phyloP scores from a whole-genome alignment of 2,797 vertebrate species.

The Anas capensis region DNA sequence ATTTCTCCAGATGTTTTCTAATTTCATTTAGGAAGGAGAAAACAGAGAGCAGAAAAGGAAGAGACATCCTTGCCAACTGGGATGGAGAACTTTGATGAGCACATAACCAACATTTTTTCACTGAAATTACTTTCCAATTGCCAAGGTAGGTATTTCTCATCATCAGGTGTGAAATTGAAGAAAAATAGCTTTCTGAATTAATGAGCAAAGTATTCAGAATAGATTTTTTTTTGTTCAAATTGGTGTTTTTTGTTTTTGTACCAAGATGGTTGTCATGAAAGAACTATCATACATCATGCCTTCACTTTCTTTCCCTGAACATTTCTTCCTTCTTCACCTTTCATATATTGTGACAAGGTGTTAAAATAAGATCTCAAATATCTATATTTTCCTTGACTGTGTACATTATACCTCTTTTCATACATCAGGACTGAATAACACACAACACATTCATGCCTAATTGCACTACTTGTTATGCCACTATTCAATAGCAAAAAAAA shows the following conservation, averaged over 20 bases:
- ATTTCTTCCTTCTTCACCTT: not conserved
- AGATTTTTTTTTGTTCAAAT: not conserved
- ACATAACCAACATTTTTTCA: not conserved
- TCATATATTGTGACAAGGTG: not conserved
- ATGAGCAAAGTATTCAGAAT: not conserved
- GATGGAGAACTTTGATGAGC: not conserved
- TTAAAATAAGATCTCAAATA: not conserved
- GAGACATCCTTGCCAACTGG: not conserved
- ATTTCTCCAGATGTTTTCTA: not conserved
- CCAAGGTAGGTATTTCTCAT: not conserved
- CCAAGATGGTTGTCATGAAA: not conserved
- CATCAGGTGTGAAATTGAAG: not conserved
- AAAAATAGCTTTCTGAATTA: not conserved
- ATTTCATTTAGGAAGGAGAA: not conserved
- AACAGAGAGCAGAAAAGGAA: not conserved
- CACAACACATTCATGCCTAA: not conserved
- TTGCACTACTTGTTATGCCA: accelerated
- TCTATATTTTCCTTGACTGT: not conserved
- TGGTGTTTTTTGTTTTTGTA: not conserved
- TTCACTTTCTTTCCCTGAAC: not conserved
- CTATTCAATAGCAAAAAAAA: not conserved
- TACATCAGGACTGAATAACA: not conserved
- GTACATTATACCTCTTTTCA: not conserved
- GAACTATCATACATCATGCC: not conserved
- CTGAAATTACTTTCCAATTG: not conserved